Evolutionary conservation across 2,888 invertebrate genomes (phyloP), one percentile per base, ranked within the genome.

Genomic region (Octodonta nipae): DNA sequence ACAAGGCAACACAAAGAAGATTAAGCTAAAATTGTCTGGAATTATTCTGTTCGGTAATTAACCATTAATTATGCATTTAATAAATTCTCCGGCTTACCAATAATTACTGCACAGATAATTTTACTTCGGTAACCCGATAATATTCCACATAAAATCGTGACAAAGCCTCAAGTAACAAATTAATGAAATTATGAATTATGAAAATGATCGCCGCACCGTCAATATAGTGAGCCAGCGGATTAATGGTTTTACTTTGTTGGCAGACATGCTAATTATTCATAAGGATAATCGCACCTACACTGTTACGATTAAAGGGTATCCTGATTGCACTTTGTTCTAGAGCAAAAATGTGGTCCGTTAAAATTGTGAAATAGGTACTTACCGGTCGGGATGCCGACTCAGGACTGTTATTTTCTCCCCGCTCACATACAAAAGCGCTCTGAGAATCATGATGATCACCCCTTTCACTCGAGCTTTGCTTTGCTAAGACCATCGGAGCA

Each of bases 171-270:
- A 63, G 63, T 63, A 60, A 62, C 61, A 61, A 63, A 63, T 63
- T 63, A 63, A 63, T 63, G 62, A 63, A 63, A 63, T 63, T 63
- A 63, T 60, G 61, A 63, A 63, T 63, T 63, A 63, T 63, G 63
- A 63, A 63, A 63, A 63, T 61, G 62, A 62, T 62, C 60, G 60
- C 60, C 51, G 49, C 51, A 50, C 51, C 55, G 54, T 54, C 54
- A 52, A 52, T 55, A 49, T 47, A 57, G 50, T 45, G 44, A 51
- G 32, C 49, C 56, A 52, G 41, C 30, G 39, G 36, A 32, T 41
- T 42, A 30, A 26, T 46, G 36, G 24, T 12, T 32, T 28, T 30
- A 31, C 32, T 30, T 27, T 13, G 30, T 28, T 25, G 31, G 31
- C 30, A 27, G 28, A 11, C 36, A 39, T 33, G 34, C 35, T 43